Conservation (phyloP, 1,140 invertebrate genomes). For the Cecropterus lyciades region DNA sequence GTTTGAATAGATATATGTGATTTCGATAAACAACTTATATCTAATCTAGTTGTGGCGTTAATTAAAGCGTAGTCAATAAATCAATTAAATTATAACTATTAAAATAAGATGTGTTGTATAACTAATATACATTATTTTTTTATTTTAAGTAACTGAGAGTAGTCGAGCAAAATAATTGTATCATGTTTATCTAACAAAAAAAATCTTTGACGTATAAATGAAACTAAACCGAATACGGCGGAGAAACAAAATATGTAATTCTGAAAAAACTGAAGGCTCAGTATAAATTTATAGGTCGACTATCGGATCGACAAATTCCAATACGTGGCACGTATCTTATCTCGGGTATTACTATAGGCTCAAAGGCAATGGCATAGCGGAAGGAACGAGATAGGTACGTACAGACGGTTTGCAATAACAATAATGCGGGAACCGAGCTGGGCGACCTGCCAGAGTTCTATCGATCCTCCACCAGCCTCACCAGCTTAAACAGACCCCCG, state of each 20-base stretch:
- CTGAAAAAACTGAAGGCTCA: slow-evolving; percentile 26
- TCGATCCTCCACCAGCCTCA: slow-evolving; percentile 66
- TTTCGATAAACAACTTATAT: no score
- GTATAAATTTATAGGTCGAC: slow-evolving; percentile 37
- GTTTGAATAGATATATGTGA: no score
- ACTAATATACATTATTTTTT: no score
- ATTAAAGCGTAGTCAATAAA: no score
- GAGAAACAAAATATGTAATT: slow-evolving; percentile 31
- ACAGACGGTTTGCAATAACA: slow-evolving; percentile 78
- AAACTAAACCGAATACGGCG: slow-evolving; percentile 14
- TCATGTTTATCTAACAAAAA: no score
- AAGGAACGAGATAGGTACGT: slow-evolving; percentile 63
- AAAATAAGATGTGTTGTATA: no score
- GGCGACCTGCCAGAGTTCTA: slow-evolving; percentile 80
- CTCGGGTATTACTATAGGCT: slow-evolving; percentile 68
- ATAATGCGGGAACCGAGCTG: slow-evolving; percentile 77
- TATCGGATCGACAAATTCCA: slow-evolving; percentile 58
- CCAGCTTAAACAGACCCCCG: slow-evolving; percentile 64
- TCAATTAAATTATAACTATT: no score
- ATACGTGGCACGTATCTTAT: slow-evolving; percentile 64
- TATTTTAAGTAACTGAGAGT: no score
- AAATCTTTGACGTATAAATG: slow-evolving; percentile 7
- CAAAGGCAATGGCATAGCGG: slow-evolving; percentile 66
- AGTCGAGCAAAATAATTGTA: no score
- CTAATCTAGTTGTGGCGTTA: no score